Evolutionary conservation across 2,797 vertebrate species (phyloP).

Genomic region (Dryobates pubescens): DNA sequence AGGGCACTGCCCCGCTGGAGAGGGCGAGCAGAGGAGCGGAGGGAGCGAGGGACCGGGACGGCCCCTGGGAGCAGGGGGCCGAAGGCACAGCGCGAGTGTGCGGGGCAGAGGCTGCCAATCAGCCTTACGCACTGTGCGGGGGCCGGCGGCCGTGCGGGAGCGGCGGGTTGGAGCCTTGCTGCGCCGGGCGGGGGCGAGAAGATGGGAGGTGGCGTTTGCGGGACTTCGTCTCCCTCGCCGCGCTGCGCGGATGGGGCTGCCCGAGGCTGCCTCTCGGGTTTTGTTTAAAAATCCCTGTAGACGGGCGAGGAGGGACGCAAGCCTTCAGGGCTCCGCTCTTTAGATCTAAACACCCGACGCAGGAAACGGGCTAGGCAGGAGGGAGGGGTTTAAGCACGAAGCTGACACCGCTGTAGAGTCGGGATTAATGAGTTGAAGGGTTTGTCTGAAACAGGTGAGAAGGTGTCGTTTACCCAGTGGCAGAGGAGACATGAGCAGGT

Average conservation of each 20-base stretch:
- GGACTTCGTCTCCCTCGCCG: too few species aligned
- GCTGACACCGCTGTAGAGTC: background rate
- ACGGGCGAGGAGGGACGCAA: too few species aligned
- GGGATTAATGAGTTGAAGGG: background rate
- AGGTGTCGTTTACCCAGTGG: background rate
- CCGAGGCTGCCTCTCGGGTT: background rate
- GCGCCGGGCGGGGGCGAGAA: background rate
- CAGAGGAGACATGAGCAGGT: background rate
- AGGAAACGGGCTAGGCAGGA: background rate
- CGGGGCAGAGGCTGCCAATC: background rate
- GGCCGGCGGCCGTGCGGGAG: background rate
- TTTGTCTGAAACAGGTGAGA: rapidly evolving
- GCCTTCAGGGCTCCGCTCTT: background rate
- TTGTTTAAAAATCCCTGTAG: rapidly evolving
- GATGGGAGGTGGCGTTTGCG: background rate
- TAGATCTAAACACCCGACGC: background rate
- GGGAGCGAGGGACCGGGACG: background rate
- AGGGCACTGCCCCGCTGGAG: background rate
- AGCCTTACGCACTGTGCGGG: background rate
- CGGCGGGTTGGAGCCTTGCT: too few species aligned
- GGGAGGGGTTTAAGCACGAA: background rate
- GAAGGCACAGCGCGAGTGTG: background rate
- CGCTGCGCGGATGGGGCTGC: background rate
- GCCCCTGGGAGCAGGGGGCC: background rate
- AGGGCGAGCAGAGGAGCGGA: background rate